Evolutionary conservation across 2,113 vertebrate species (phyloP).

Genomic region (Rattus norvegicus): DNA sequence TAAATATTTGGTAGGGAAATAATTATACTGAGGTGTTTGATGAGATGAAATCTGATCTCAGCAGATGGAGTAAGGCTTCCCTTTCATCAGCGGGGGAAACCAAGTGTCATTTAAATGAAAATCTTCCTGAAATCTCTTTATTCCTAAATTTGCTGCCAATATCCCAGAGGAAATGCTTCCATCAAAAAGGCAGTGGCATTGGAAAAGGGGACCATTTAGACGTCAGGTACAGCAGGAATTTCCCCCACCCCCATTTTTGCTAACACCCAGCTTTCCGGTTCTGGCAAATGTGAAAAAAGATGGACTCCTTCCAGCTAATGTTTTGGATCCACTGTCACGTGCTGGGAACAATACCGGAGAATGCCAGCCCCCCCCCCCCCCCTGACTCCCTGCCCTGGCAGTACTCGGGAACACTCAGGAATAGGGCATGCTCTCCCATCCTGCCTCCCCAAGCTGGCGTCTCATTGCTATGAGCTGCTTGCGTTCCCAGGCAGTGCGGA

Average conservation of each 20-base stretch:
- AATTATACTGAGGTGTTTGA: slow-evolving; percentile 82
- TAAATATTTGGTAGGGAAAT: slow-evolving; percentile 81
- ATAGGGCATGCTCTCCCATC: not conserved
- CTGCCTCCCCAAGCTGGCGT: slow-evolving; percentile 55
- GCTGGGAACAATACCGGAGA: slow-evolving; percentile 17
- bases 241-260: not conserved
- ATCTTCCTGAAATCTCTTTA: slow-evolving; percentile 84
- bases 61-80: slow-evolving; percentile 81
- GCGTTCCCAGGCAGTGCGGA: slow-evolving; percentile 63
- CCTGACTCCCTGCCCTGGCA: slow-evolving; percentile 16
- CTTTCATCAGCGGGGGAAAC: slow-evolving; percentile 81
- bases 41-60: slow-evolving; percentile 83
- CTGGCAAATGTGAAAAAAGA: slow-evolving; percentile 14
- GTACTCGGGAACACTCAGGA: not conserved
- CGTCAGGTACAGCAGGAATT: slow-evolving; percentile 30
- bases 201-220: slow-evolving; percentile 38
- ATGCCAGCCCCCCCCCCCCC: not conserved
- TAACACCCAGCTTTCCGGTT: slow-evolving; percentile 47
- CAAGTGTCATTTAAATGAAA: slow-evolving; percentile 85
- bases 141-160: slow-evolving; percentile 77
- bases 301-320: slow-evolving; percentile 37
- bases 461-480: slow-evolving; percentile 41
- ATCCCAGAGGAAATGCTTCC: slow-evolving; percentile 74
- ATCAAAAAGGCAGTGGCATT: slow-evolving; percentile 49
- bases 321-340: slow-evolving; percentile 11